Evolutionary conservation across 2,888 invertebrate genomes (phyloP).

Genomic region (Helicoverpa assulta): DNA sequence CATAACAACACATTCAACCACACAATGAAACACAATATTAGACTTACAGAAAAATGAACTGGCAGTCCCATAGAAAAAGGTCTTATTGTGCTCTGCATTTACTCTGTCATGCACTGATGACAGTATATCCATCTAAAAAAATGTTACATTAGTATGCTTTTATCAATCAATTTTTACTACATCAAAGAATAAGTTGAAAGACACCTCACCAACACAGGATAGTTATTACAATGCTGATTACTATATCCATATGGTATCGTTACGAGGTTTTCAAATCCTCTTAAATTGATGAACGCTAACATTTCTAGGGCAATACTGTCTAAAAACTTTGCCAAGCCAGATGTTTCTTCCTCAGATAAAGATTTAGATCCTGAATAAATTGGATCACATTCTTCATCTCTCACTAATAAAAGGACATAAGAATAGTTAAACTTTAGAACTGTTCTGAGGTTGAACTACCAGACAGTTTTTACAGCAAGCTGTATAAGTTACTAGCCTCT

Average conservation of each 20-base stretch:
- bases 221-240: slow-evolving; percentile 69
- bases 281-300: slow-evolving; percentile 80
- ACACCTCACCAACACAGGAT: slow-evolving; percentile 77
- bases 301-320: slow-evolving; percentile 73
- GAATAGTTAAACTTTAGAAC: background rate
- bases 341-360: slow-evolving; percentile 79
- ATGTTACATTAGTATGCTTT: background rate
- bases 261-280: slow-evolving; percentile 77
- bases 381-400: slow-evolving; percentile 73
- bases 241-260: slow-evolving; percentile 78
- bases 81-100: slow-evolving; percentile 65
- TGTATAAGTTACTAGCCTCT: too few relatives aligned
- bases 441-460: too few relatives aligned
- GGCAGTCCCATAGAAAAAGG: slow-evolving; percentile 75
- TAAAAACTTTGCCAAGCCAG: slow-evolving; percentile 72
- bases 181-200: slow-evolving; percentile 26
- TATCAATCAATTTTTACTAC: background rate
- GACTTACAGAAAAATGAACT: slow-evolving; percentile 77
- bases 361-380: slow-evolving; percentile 74
- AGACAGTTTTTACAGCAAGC: too few relatives aligned
- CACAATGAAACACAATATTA: background rate
- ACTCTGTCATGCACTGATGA: slow-evolving; percentile 70
- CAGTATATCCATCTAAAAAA: slow-evolving; percentile 78
- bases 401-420: slow-evolving; percentile 35
- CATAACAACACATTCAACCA: too few relatives aligned